phyloP scores from a whole-genome alignment of 53 echinoderm and acorn worm genomes.

The Luidia sarsii region DNA sequence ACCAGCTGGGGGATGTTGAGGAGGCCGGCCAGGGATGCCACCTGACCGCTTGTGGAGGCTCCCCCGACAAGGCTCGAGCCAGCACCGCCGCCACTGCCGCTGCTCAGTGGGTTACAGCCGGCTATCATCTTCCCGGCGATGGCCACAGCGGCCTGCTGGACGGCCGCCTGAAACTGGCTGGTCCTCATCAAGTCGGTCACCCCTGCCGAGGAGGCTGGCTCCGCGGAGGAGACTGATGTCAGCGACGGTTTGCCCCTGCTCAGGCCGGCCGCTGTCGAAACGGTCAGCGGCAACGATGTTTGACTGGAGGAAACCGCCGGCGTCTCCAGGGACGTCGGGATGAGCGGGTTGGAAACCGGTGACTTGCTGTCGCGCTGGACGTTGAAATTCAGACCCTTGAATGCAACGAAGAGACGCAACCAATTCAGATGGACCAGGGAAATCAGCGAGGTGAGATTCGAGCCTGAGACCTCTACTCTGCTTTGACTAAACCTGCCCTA shows the following conservation, averaged over 20 bases:
- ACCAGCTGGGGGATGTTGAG: conserved; percentile 49
- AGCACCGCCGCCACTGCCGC: background rate
- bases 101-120: background rate
- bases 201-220: background rate
- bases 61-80: too few species aligned
- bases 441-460: too few species aligned
- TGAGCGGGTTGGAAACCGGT: conserved; percentile 9
- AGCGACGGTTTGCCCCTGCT: conserved; percentile 12
- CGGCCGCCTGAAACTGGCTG: conserved; percentile 42
- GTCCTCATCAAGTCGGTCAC: background rate
- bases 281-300: background rate
- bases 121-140: conserved; percentile 47
- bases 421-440: too few species aligned
- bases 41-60: conserved; percentile 3
- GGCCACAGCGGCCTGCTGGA: conserved; percentile 34
- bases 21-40: conserved; percentile 41
- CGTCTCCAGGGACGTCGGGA: background rate
- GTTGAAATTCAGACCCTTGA: conserved; percentile 85
- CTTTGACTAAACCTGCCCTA: too few species aligned
- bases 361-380: conserved; percentile 66
- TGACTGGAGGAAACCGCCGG: background rate
- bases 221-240: background rate
- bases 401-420: background rate
- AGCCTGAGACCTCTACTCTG: too few species aligned
- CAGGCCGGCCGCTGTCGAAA: background rate